Evolutionary conservation across 2,888 invertebrate species (phyloP), one percentile per base, ranked within the genome.

Genomic region (Lydus trimaculatus): DNA sequence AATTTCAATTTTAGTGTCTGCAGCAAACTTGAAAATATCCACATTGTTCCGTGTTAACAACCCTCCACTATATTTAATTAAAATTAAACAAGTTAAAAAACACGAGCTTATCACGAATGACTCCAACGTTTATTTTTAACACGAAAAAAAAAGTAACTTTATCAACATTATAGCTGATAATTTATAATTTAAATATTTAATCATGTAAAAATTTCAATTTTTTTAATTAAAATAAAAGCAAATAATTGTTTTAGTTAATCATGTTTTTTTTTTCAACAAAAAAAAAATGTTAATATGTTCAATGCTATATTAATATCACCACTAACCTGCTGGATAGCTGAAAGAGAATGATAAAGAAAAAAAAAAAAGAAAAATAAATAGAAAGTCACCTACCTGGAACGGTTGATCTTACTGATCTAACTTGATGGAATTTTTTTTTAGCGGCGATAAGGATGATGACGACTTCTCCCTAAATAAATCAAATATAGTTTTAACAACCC

Each of bases 351-450:
- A 71, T 62, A 71, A 63, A 52, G 25, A 25, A 52, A 69, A 75
- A 72, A 63, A 71, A 65, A 52, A 69, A 75, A 72, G 62, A 71
- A 65, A n/a, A 31, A 61, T 64, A 75, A 73, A 78, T 76, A 79
- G 79, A 81, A 75, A 75, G 78, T 77, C 80, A 83, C 83, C 82
- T 84, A 85, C 84, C 84, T 85, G 83, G 73, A 69, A 64, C 72
- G 78, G 75, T 74, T 70, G 78, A 80, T 81, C 84, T 84, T 84
- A 85, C 84, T 84, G 83, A 83, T 84, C 83, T 81, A 81, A 75
- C 68, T 73, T 72, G 76, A 70, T 67, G 70, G 63, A 72, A 72
- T 69, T n/a, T n/a, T n/a, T n/a, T n/a, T n/a, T 77, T 77, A 75
- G 72, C 78, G 82, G 67, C 82, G 80, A 67, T 79, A 77, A 71